These are phyloP conservation scores for Apamea anceps DNA, from an alignment of 2,888 invertebrate genomes.

Conservation along the genomic window DNA sequence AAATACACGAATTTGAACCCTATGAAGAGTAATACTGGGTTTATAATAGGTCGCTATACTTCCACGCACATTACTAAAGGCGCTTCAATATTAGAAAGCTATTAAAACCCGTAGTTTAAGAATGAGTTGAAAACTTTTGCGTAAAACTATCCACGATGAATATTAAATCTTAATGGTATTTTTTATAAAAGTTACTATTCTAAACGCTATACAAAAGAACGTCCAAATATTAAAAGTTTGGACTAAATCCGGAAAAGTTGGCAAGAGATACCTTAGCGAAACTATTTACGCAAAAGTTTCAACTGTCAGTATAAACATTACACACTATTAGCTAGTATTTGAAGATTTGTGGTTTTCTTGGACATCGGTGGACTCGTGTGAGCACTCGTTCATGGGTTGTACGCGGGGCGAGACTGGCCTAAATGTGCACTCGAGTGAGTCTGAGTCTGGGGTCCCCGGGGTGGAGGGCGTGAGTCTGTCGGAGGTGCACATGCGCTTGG, in stretches of 20 bases:
- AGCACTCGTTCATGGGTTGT: slow-evolving; percentile 80
- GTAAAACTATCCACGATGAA: slow-evolving; percentile 48
- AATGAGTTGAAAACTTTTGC: slow-evolving; percentile 70
- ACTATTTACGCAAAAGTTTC: slow-evolving; percentile 63
- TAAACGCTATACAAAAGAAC: slow-evolving; percentile 46
- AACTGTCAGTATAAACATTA: slow-evolving; percentile 61
- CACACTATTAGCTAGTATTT: slow-evolving; percentile 86
- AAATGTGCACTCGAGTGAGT: slow-evolving; percentile 88
- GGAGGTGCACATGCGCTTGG: slow-evolving; percentile 84
- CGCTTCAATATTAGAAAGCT: slow-evolving; percentile 45
- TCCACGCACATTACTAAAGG: slow-evolving; percentile 16
- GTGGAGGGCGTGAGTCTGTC: slow-evolving; percentile 83
- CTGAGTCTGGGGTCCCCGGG: slow-evolving; percentile 86
- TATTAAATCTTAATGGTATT: slow-evolving; percentile 49
- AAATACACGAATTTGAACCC: slow-evolving; percentile 69
- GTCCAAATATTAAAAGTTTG: slow-evolving; percentile 46
- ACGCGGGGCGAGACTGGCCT: slow-evolving; percentile 86
- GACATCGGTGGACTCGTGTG: slow-evolving; percentile 71
- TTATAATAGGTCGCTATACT: slow-evolving; percentile 61
- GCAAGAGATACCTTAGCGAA: slow-evolving; percentile 47
- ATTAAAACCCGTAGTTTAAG: slow-evolving; percentile 62
- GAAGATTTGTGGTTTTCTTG: slow-evolving; percentile 80
- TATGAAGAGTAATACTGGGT: slow-evolving; percentile 65
- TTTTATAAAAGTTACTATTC: slow-evolving; percentile 56
- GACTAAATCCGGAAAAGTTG: slow-evolving; percentile 53